Evolutionary conservation across 2,113 vertebrate species (phyloP).

Genomic region (Chamaetylas fuelleborni): DNA sequence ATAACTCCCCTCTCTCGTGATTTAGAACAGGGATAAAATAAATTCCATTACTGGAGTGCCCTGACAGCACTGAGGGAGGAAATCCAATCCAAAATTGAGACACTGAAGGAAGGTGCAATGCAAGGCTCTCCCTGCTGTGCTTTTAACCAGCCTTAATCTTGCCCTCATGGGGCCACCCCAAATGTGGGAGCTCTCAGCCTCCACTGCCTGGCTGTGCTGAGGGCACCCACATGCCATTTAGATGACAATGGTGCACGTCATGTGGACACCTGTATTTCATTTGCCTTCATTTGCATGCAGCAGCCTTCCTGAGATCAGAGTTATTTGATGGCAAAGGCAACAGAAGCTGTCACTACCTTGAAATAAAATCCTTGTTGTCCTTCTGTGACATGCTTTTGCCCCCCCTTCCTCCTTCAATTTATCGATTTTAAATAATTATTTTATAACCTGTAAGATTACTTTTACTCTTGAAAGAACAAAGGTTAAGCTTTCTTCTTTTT

Average conservation of each 20-base stretch:
- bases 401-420: background rate
- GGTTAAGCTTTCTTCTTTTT: conserved; percentile 1
- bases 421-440: conserved; percentile 38
- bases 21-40: background rate
- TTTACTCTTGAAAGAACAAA: background rate
- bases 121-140: background rate
- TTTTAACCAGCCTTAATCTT: background rate
- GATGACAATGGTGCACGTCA: background rate
- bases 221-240: background rate
- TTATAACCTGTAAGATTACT: background rate
- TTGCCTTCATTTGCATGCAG: conserved; percentile 25
- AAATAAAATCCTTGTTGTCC: conserved; percentile 17
- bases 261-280: background rate
- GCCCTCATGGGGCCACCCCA: background rate
- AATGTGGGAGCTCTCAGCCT: background rate
- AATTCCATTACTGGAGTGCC: background rate
- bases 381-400: background rate
- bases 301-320: background rate
- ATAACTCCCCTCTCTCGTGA: background rate
- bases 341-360: conserved; percentile 18
- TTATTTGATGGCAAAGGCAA: background rate
- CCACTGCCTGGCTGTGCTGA: background rate
- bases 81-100: background rate
- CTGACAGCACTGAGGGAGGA: background rate
- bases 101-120: background rate